A percentile compares a stretch with the other conserved stretches of the same genome.
Evolutionary conservation across 2,113 vertebrate species (phyloP).

Genomic region (Eira barbara): DNA sequence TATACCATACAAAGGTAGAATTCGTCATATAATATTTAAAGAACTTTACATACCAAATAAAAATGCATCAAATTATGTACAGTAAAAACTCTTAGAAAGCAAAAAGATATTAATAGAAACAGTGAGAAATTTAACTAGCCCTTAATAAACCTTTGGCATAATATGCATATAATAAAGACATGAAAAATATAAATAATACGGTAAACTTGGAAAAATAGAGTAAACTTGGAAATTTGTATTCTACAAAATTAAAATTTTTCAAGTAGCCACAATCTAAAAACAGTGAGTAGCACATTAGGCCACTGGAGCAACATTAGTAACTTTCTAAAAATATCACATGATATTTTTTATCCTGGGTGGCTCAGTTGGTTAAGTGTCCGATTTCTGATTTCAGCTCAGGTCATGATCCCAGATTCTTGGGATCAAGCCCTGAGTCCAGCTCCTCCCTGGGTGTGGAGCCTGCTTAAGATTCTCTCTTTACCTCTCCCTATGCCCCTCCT

Average conservation of each 20-base stretch:
- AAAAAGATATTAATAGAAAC: background rate
- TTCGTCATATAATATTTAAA: background rate
- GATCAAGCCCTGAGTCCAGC: background rate
- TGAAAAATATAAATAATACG: background rate
- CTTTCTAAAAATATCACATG: background rate
- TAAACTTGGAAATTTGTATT: background rate
- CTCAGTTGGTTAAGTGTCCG: background rate
- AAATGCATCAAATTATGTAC: background rate
- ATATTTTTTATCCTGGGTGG: background rate
- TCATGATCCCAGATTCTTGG: background rate
- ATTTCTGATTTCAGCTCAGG: background rate
- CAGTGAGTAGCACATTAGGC: background rate
- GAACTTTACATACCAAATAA: background rate
- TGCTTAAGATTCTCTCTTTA: background rate
- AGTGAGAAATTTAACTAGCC: background rate
- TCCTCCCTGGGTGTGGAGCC: background rate
- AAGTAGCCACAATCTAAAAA: background rate
- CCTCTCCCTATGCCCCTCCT: background rate
- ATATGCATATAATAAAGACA: background rate
- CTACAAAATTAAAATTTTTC: background rate
- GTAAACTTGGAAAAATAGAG: background rate
- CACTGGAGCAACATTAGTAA: background rate
- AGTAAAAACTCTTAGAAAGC: background rate
- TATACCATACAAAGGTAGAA: background rate
- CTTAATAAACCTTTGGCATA: background rate